phyloP scores from a whole-genome alignment of 2,113 vertebrate species.

The Dasyprocta punctata region DNA sequence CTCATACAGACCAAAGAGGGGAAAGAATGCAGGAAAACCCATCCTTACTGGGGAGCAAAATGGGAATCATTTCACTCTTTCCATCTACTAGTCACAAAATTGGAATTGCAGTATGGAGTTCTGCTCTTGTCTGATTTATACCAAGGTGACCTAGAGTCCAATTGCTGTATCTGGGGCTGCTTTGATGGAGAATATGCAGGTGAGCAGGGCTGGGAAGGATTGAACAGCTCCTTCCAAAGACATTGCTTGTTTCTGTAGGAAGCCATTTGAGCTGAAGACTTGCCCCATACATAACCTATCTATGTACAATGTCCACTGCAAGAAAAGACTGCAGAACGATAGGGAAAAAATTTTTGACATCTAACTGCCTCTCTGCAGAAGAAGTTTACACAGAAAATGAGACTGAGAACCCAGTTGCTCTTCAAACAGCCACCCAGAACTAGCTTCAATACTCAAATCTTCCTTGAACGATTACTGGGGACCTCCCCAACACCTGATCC shows the following conservation, averaged over 20 bases:
- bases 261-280: background rate
- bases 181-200: background rate
- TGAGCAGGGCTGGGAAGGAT: background rate
- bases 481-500: conserved; percentile 50
- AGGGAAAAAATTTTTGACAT: background rate
- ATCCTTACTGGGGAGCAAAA: background rate
- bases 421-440: background rate
- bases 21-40: background rate
- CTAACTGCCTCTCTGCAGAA: conserved; percentile 10
- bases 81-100: background rate
- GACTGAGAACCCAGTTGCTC: conserved; percentile 15
- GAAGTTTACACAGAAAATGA: conserved; percentile 13
- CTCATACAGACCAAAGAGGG: background rate
- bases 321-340: background rate
- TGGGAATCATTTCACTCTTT: background rate
- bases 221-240: conserved; percentile 5
- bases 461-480: background rate
- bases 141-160: background rate
- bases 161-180: background rate
- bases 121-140: background rate
- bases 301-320: conserved; percentile 56
- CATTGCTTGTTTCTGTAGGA: background rate
- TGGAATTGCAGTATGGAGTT: background rate
- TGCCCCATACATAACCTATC: conserved; percentile 22
- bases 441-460: conserved; percentile 18